These are phyloP conservation scores for Sphaerophoria rueppellii DNA, from an alignment of 2,888 invertebrate genomes.

Conservation along the genomic window DNA sequence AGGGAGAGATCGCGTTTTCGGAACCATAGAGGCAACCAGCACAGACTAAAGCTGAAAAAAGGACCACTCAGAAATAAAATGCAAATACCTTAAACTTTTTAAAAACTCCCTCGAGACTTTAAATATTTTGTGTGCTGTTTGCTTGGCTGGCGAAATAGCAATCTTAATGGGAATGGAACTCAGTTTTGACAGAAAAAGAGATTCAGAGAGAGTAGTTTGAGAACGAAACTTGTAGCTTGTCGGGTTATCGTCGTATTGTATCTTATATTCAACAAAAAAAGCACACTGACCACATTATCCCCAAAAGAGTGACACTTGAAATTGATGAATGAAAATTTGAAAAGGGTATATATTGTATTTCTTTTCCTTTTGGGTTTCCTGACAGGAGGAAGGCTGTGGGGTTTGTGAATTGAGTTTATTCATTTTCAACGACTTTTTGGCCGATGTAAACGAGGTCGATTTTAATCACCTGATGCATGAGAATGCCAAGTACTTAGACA, in stretches of 20 bases:
- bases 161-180: constrained; percentile 42
- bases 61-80: constrained; percentile 5
- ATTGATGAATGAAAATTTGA: constrained; percentile 65
- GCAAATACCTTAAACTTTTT: constrained; percentile 51
- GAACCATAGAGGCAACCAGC: not conserved
- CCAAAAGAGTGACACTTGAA: constrained; percentile 58
- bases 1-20: not conserved
- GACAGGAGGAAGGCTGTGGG: constrained; percentile 6
- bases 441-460: constrained; percentile 26
- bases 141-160: constrained; percentile 16
- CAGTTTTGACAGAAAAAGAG: constrained; percentile 7
- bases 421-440: constrained; percentile 27
- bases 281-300: constrained; percentile 23
- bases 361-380: not conserved
- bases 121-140: constrained; percentile 37
- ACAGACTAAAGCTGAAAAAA: not conserved
- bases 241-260: no score
- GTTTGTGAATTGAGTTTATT: constrained; percentile 6
- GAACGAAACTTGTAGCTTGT: constrained; percentile 32
- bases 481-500: not conserved
- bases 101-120: constrained; percentile 46
- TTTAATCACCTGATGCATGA: constrained; percentile 65
- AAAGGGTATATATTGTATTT: constrained; percentile 53
- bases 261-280: not conserved
- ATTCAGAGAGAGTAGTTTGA: constrained; percentile 9